Base-by-base conservation (phyloP, 2,888 invertebrate species). In the Ceriagrion tenellum region DNA sequence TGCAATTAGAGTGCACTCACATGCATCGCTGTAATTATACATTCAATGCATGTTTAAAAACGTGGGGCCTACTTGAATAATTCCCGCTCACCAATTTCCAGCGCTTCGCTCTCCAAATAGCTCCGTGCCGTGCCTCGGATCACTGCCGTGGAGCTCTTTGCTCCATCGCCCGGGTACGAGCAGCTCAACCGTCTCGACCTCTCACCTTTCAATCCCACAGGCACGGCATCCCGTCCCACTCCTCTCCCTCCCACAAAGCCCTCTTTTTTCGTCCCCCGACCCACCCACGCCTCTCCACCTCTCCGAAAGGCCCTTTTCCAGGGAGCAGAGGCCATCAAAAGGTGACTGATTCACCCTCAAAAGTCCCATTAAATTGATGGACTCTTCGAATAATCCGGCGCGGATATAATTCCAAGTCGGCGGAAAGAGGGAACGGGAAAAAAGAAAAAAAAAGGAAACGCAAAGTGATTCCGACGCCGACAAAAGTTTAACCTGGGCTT, bases 311-410 rank as follows among this genome's bases (percentile, higher is more conserved):
- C 18, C 69, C 69, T 69, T 26, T 81, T 81, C 35, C 81, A 16
- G 81, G 35, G 59, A 20, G 59, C 1, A 2, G 2, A 47, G 23
- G 30, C 30, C 81, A 81, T 81, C 81, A 81, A 47, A 47, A 81
- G 35, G 30, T 81, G 81, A 81, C 81, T 81, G 81, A 81, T 81
- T 81, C 81, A 81, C 81, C 81, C 81, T 35, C 81, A 81, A 81
- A 59, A 81, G 30, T 81, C 35, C 81, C 81, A 47, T 89, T 55
- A 89, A 89, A 89, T 55, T 89, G 89, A 89, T 55, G 55, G 55
- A 23, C n/a, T 12, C 55, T 10, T 26, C 55, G 47, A 89, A 89
- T 89, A 89, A 89, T 89, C 55, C 55, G 55, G 23, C n/a, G 55
- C 6, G 89, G 89, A 47, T 89, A n/a, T 20, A 47, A 89, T 89